Conservation (phyloP, 1,140 invertebrate genomes). For the Zaprionus camerounensis region DNA sequence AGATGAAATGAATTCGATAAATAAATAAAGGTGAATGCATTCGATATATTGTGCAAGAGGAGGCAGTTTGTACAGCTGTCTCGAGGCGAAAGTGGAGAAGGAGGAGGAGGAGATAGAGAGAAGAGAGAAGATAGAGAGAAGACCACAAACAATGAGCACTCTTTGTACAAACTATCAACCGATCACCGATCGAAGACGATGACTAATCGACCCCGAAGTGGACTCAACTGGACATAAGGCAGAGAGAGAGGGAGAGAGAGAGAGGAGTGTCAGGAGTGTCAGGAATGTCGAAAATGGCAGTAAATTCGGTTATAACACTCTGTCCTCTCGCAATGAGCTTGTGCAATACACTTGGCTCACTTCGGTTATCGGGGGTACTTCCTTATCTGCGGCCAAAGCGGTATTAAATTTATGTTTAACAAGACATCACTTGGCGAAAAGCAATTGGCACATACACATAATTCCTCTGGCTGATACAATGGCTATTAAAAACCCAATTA, state of each 20-base stretch:
- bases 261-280: not conserved
- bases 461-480: slow-evolving; percentile 70
- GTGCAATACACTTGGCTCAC: not conserved
- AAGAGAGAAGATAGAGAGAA: not conserved
- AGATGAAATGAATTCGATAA: not conserved
- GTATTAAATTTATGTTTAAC: slow-evolving; percentile 75
- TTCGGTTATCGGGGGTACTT: slow-evolving; percentile 20
- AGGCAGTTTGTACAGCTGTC: slow-evolving; percentile 19
- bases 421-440: slow-evolving; percentile 68
- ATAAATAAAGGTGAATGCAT: slow-evolving; percentile 4
- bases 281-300: not conserved
- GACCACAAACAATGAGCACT: slow-evolving; percentile 25
- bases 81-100: not conserved
- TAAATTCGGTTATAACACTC: not conserved
- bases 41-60: not conserved
- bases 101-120: not conserved
- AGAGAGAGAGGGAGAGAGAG: not conserved
- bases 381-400: slow-evolving; percentile 42
- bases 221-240: slow-evolving; percentile 7
- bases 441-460: slow-evolving; percentile 71
- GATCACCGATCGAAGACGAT: slow-evolving; percentile 13
- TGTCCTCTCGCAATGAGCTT: not conserved
- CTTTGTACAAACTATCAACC: slow-evolving; percentile 8
- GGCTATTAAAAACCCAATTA: slow-evolving; percentile 80
- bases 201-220: slow-evolving; percentile 14